A percentile compares a stretch with the other conserved stretches of the same genome.
phyloP scores from a whole-genome alignment of 2,113 vertebrate species.

The Sakesphorus luctuosus region DNA sequence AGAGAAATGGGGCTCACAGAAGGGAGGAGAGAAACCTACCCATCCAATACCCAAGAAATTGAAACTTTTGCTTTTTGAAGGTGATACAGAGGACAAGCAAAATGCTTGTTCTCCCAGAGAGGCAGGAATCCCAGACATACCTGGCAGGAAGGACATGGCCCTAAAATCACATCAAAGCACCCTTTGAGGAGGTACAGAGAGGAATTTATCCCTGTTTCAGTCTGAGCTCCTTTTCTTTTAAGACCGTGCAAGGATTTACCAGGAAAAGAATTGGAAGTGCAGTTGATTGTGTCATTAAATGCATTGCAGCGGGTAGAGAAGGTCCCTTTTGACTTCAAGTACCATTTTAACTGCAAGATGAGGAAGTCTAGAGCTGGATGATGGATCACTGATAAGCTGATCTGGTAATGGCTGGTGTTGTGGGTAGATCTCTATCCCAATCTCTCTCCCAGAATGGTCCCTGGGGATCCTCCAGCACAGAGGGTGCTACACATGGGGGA shows the following conservation, averaged over 20 bases:
- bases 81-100: not conserved
- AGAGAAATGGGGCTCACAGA: not conserved
- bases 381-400: not conserved
- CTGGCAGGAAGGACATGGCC: rapidly evolving
- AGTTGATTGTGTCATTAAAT: rapidly evolving
- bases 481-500: rapidly evolving
- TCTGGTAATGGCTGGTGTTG: rapidly evolving
- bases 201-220: not conserved
- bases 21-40: not conserved
- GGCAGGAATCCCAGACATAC: rapidly evolving
- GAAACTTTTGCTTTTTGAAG: not conserved
- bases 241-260: rapidly evolving
- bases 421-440: not conserved
- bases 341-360: not conserved
- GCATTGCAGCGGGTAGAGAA: not conserved
- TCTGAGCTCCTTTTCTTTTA: not conserved
- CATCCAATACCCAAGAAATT: rapidly evolving
- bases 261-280: not conserved
- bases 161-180: rapidly evolving
- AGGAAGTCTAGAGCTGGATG: not conserved
- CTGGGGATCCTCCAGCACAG: rapidly evolving
- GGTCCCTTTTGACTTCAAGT: not conserved
- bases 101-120: not conserved
- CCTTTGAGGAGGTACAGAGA: not conserved
- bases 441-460: not conserved